Percentiles rank a stretch among this genome's conserved stretches.
These are phyloP conservation scores for Eidolon dupreanum DNA, from an alignment of 2,797 vertebrate species.

Conservation along the genomic window DNA sequence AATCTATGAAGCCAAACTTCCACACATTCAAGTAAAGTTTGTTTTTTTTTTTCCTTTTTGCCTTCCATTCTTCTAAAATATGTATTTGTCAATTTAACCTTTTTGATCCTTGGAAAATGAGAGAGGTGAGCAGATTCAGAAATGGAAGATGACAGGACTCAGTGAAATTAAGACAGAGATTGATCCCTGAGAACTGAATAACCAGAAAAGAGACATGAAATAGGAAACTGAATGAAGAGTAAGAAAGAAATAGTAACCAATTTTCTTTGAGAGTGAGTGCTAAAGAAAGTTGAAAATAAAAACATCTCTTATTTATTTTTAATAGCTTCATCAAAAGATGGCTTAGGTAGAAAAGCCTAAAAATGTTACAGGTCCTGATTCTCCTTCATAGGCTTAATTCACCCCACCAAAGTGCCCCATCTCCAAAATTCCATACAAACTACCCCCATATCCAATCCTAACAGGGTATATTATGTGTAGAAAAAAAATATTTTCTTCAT, in stretches of 20 bases:
- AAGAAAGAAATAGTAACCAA: background rate
- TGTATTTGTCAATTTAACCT: background rate
- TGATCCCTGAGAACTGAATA: slow-evolving; percentile 16
- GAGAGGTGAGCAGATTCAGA: background rate
- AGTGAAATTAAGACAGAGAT: slow-evolving; percentile 40
- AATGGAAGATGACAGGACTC: background rate
- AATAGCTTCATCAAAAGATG: background rate
- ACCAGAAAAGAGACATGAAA: background rate
- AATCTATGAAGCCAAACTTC: background rate
- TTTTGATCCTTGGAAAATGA: slow-evolving; percentile 1
- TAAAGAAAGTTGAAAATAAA: background rate
- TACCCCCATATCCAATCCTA: background rate
- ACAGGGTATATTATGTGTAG: background rate
- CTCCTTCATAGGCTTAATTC: background rate
- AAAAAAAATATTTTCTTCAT: background rate
- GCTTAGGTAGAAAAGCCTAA: background rate
- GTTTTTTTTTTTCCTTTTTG: background rate
- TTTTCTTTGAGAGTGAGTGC: background rate
- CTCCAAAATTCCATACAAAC: background rate
- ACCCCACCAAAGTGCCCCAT: background rate
- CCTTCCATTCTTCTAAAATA: background rate
- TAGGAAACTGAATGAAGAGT: background rate
- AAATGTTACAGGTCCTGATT: background rate
- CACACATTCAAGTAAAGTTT: background rate
- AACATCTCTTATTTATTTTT: background rate